Evolutionary conservation across 2,888 invertebrate species (phyloP).

Genomic region (Pelosia muscerda): DNA sequence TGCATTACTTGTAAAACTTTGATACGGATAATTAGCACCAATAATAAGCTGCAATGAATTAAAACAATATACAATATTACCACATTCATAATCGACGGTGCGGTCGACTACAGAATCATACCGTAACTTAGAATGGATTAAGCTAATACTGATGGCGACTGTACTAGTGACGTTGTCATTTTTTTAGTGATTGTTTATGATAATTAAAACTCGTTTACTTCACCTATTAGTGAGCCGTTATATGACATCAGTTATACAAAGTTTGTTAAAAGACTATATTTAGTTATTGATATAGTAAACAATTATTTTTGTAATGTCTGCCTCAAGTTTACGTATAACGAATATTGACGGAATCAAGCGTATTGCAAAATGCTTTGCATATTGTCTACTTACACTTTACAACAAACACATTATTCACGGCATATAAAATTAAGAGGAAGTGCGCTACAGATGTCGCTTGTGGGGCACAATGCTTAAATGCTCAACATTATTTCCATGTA

Average conservation of each 20-base stretch:
- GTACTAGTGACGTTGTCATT: background rate
- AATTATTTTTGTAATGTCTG: conserved; percentile 34
- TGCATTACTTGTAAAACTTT: no score
- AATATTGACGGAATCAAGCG: conserved; percentile 49
- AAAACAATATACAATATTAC: no score
- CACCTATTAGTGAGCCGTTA: conserved; percentile 20
- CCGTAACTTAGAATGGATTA: no score
- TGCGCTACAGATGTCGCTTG: background rate
- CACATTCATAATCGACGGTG: no score
- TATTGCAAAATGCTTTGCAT: conserved; percentile 27
- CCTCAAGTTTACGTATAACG: conserved; percentile 48
- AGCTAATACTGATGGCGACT: no score
- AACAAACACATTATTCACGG: conserved; percentile 39
- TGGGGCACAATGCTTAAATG: background rate
- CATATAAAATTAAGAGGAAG: background rate
- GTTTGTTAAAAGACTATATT: conserved; percentile 36
- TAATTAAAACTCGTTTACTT: conserved; percentile 4
- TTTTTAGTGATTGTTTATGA: background rate
- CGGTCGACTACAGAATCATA: no score
- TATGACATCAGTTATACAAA: conserved; percentile 30
- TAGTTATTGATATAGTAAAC: conserved; percentile 26
- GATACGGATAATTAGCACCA: no score
- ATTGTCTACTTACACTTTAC: conserved; percentile 40
- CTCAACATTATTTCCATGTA: background rate
- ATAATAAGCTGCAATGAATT: no score